These are phyloP conservation scores for Ochotona princeps DNA, from an alignment of 2,113 vertebrate genomes.

Conservation along the genomic window DNA sequence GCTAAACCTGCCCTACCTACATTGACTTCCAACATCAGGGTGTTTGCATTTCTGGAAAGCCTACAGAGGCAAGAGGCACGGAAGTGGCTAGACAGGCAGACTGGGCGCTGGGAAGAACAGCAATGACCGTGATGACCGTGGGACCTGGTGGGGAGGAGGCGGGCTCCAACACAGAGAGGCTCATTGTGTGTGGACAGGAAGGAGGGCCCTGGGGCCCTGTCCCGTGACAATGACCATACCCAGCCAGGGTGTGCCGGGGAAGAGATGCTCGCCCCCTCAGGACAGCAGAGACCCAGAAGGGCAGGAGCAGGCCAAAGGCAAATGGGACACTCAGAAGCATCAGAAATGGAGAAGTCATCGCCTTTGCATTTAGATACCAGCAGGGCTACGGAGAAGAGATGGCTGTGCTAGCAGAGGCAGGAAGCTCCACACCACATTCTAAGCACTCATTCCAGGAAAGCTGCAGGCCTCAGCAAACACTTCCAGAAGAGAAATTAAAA, in stretches of 20 bases:
- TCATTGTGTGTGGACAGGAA: conserved; percentile 47
- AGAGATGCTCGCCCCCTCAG: not conserved
- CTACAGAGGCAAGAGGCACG: not conserved
- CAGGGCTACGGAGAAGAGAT: not conserved
- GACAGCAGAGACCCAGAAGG: not conserved
- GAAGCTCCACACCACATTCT: not conserved
- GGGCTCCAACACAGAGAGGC: conserved; percentile 49
- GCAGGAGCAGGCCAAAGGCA: conserved; percentile 3
- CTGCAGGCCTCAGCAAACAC: not conserved
- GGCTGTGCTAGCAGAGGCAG: not conserved
- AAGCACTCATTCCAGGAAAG: no score
- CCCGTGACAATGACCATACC: conserved; percentile 69
- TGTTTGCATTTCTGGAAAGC: conserved; percentile 27
- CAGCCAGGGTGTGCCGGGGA: not conserved
- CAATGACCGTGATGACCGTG: not conserved
- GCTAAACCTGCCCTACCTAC: not conserved
- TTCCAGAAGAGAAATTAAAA: not conserved
- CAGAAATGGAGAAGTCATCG: not conserved
- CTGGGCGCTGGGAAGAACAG: not conserved
- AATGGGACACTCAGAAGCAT: not conserved
- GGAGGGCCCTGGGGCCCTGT: conserved; percentile 13
- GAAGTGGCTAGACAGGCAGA: conserved; percentile 1
- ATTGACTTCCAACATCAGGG: not conserved
- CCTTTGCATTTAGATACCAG: not conserved
- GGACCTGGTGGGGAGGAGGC: conserved; percentile 50